Conservation (phyloP, 2,797 vertebrate species). For the Hylomyscus alleni region DNA sequence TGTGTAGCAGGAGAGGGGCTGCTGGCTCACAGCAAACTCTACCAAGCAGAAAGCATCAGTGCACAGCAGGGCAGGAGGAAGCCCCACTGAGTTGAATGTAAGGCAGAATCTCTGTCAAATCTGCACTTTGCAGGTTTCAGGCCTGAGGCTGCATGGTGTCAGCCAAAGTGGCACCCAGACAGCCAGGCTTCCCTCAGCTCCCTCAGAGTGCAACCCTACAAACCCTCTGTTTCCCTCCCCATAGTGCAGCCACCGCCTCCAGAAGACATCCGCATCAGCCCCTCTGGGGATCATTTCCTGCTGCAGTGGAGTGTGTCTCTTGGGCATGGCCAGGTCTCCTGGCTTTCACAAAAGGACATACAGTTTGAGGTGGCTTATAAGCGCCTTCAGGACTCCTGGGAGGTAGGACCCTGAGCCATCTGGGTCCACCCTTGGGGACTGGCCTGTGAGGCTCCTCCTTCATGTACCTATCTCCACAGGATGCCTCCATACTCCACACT, state of each 20-base stretch:
- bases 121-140: neutral
- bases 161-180: neutral
- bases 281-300: conserved; percentile 66
- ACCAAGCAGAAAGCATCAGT: neutral
- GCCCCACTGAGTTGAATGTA: neutral
- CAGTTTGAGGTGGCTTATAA: conserved; percentile 87
- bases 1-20: rapidly evolving
- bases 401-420: conserved; percentile 81
- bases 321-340: conserved; percentile 8
- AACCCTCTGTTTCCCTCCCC: neutral
- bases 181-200: neutral
- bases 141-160: neutral
- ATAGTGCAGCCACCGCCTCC: conserved; percentile 86
- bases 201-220: neutral
- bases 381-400: conserved; percentile 86
- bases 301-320: conserved; percentile 81
- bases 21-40: neutral
- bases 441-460: rapidly evolving
- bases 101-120: neutral
- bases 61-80: neutral
- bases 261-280: conserved; percentile 73
- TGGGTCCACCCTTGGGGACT: neutral
- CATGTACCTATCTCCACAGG: conserved; percentile 65
- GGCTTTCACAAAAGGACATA: conserved; percentile 62
- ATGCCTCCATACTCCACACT: conserved; percentile 55